phyloP scores from a whole-genome alignment of 2,113 vertebrate genomes.

The Condylura cristata region DNA sequence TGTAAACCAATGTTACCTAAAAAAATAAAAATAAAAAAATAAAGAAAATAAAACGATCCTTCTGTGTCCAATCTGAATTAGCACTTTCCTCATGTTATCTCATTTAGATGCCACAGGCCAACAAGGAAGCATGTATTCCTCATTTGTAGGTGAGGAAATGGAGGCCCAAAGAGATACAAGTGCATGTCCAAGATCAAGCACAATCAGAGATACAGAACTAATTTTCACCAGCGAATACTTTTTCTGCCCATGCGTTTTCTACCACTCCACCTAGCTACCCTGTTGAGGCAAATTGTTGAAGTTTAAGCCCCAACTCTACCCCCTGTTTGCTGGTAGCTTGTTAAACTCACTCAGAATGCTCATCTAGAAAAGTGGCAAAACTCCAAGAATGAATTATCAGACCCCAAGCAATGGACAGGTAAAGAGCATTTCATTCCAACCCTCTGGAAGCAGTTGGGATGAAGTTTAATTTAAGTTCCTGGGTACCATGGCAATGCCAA shows the following conservation, averaged over 20 bases:
- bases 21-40: background rate
- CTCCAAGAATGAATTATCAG: background rate
- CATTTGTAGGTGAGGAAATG: background rate
- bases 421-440: background rate
- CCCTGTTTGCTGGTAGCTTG: background rate
- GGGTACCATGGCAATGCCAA: slow-evolving; percentile 75
- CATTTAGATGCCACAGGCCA: background rate
- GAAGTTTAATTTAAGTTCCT: slow-evolving; percentile 62
- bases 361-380: background rate
- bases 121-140: background rate
- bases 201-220: background rate
- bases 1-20: background rate
- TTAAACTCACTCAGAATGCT: background rate
- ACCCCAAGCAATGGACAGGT: background rate
- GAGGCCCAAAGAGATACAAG: background rate
- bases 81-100: background rate
- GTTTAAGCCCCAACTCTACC: background rate
- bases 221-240: background rate
- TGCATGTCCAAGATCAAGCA: background rate
- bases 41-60: too few species aligned
- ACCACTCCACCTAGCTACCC: background rate
- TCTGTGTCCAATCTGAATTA: background rate
- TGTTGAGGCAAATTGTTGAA: background rate
- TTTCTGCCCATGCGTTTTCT: background rate
- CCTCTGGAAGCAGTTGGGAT: slow-evolving; percentile 49